Base-by-base conservation (phyloP, 2,888 invertebrate species). In the Cantharis lateralis region DNA sequence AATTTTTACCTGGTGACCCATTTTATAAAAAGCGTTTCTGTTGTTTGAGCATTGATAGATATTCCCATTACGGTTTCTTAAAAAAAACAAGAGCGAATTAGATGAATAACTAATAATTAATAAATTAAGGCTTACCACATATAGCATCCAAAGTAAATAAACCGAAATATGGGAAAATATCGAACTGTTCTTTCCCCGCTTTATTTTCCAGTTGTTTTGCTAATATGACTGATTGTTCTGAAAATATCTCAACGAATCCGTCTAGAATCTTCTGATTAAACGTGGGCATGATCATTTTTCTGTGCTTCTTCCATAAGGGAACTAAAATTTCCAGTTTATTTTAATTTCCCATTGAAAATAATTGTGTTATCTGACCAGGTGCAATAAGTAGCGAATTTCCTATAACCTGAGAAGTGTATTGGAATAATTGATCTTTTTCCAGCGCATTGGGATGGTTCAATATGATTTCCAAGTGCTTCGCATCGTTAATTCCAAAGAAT, bases 11-110 rank as follows among this genome's bases (percentile, higher is more conserved):
- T 84, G 71, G 84, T 83, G 18, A 79, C 77, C 82, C 82, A 83
- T 71, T 80, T 79, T 13, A 80, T 75, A 73, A 93, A 93, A 15
- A 90, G 90, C 0, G 91, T 90, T 73, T 92, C 90, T 0, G 89
- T 88, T 64, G 89, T 88, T 83, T 92, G 91, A 0, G 91, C 91
- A 74, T 91, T 89, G 84, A 94, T 90, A 68, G 90, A 89, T 76
- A 91, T 90, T 0, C 94, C 94, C 94, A 95, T 94, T 0, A 94
- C 93, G 1, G 94, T 93, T 85, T 94, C 94, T 28, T 92, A 76
- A 70, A 83, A 82, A 66, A 76, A n/a, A 24, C 20, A 20, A 20
- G 63, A 76, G 10, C 1, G 1, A 18, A 18, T 3, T 18, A 18
- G 1, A 18, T 18, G n/a, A n/a, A n/a, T n/a, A n/a, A n/a, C n/a